Evolutionary conservation across 2,113 vertebrate species (phyloP), one percentile per base, ranked within the genome.

Genomic region (Ceuthmochares aereus): DNA sequence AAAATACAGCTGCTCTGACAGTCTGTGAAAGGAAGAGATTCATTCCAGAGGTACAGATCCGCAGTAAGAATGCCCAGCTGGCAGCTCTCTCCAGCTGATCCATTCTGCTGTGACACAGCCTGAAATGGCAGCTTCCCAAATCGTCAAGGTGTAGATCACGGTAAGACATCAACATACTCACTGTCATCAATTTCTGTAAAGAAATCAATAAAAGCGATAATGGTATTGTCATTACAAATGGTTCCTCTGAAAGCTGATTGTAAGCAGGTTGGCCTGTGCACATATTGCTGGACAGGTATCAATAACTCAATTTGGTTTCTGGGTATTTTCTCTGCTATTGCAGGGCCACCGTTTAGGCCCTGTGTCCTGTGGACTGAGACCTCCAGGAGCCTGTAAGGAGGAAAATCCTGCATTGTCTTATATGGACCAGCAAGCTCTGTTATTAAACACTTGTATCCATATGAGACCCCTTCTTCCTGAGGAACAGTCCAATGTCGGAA

Each of bases 41-140:
- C 14, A n/a, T 84, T 72, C 34, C 58, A 52, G 22, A 47, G 29
- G 42, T 68, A 6, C 6, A 47, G 34, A 30, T 49, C 8, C 27
- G 19, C 10, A 42, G 25, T 0, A 2, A 25, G 26, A 25, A 52
- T 8, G 29, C 15, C 10, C 16, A 30, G 25, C 49, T 56, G 16
- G 45, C 27, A 83, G 76, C 54, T 43, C 5, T 89, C 37, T 37
- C 21, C 9, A 27, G 36, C 43, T 34, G 17, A 52, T 34, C 58
- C 4, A 1, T 10, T 36, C 55, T 0, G 3, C 22, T 0, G 2
- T 23, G 21, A 18, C 54, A 25, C 36, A 54, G 37, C 54, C 49
- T 51, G 45, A 30, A 70, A 37, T 0, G 0, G 37, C 49, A 34
- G n/a, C 80, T 77, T 92, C 45, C 40, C 42, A 69, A 45, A 36